Evolutionary conservation across 2,888 invertebrate genomes (phyloP).

Genomic region (Drosophila mimetica): DNA sequence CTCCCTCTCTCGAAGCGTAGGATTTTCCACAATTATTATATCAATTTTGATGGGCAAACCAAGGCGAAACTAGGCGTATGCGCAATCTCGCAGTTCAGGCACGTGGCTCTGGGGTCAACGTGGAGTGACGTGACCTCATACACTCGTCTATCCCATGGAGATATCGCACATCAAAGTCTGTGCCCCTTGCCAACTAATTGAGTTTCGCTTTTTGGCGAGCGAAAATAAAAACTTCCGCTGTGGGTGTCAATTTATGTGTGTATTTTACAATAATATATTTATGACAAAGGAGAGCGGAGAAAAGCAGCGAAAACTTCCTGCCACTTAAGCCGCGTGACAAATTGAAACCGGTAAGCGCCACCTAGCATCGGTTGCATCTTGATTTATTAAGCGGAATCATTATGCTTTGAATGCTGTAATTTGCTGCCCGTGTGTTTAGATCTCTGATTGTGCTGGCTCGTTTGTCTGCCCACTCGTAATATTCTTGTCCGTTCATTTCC

Average conservation of each 20-base stretch:
- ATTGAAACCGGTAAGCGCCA: constrained; percentile 61
- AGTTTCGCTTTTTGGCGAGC: constrained; percentile 31
- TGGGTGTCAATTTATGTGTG: constrained; percentile 54
- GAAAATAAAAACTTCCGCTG: constrained; percentile 44
- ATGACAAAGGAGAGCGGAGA: constrained; percentile 8
- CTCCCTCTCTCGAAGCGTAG: constrained; percentile 6
- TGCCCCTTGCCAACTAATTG: constrained; percentile 51
- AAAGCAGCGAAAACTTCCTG: constrained; percentile 34
- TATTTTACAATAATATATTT: constrained; percentile 5
- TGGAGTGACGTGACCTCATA: constrained; percentile 26
- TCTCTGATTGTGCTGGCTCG: constrained; percentile 12
- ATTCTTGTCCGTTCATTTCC: constrained; percentile 45
- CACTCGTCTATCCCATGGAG: neutral
- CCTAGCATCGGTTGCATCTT: constrained; percentile 49
- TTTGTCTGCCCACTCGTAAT: constrained; percentile 29
- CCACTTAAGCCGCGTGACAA: constrained; percentile 40
- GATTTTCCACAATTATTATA: constrained; percentile 45
- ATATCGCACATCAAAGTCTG: constrained; percentile 17
- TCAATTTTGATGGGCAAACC: constrained; percentile 49
- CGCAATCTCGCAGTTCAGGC: constrained; percentile 24
- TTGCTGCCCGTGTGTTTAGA: constrained; percentile 14
- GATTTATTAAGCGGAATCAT: constrained; percentile 28
- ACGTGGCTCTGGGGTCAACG: constrained; percentile 37
- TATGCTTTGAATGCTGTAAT: constrained; percentile 5
- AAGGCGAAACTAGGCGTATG: constrained; percentile 40